phyloP scores from a whole-genome alignment of 2,797 vertebrate genomes.

The Cossypha heuglini region DNA sequence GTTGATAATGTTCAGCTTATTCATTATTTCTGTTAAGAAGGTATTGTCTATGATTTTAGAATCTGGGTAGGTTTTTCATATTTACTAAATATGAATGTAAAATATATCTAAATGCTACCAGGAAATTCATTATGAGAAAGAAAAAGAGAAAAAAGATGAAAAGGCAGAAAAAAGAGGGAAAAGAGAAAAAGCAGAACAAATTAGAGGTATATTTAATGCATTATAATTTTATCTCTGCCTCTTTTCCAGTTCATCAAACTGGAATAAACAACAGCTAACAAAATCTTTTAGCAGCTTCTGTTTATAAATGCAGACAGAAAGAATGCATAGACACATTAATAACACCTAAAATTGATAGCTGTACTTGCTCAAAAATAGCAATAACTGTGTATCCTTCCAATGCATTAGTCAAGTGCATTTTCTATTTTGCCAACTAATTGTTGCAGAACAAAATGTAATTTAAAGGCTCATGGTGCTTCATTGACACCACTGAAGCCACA shows the following conservation, averaged over 20 bases:
- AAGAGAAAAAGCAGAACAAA: background rate
- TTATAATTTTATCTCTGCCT: background rate
- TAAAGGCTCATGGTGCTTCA: background rate
- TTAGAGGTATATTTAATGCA: fast-evolving
- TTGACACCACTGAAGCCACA: background rate
- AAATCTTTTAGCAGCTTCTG: background rate
- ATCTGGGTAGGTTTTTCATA: background rate
- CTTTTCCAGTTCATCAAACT: background rate
- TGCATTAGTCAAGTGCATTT: background rate
- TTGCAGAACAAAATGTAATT: background rate
- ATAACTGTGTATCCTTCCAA: background rate
- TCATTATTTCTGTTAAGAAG: background rate
- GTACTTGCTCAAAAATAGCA: background rate
- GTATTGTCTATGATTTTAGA: background rate
- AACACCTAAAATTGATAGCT: background rate
- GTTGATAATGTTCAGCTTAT: background rate
- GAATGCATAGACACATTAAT: background rate
- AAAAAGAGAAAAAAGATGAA: background rate
- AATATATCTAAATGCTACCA: background rate
- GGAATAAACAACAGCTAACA: background rate
- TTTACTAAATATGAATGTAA: background rate
- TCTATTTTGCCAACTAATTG: background rate
- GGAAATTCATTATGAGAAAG: background rate
- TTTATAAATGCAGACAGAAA: background rate
- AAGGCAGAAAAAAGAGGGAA: background rate